Evolutionary conservation across 2,797 vertebrate species (phyloP).

Genomic region (Phrynocephalus vlangalii): DNA sequence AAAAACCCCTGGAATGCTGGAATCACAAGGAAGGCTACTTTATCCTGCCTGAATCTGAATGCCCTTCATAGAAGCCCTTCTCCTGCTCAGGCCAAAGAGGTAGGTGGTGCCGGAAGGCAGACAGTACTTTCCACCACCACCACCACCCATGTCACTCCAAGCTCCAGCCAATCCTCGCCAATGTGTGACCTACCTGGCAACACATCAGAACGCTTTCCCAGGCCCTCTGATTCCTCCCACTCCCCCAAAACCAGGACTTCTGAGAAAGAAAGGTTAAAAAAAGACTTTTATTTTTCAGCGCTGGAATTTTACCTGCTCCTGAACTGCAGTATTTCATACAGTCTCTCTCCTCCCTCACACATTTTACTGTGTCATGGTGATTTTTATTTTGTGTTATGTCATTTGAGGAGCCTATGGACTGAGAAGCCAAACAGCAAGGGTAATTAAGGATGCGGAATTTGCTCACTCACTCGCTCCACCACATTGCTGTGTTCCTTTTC

Average conservation of each 20-base stretch:
- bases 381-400: neutral
- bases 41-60: neutral
- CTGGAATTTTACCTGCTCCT: neutral
- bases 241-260: too few species aligned
- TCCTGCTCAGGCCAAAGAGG: too few species aligned
- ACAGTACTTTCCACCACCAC: too few species aligned
- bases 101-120: too few species aligned
- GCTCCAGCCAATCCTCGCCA: too few species aligned
- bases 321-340: too few species aligned
- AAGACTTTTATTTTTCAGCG: neutral
- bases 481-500: too few species aligned
- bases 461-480: too few species aligned
- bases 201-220: neutral
- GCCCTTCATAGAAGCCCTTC: neutral
- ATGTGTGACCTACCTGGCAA: too few species aligned
- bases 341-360: neutral
- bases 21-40: neutral
- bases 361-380: neutral
- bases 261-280: neutral
- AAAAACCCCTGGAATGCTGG: neutral
- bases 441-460: neutral
- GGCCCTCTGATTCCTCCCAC: neutral
- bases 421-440: neutral
- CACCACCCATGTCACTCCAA: too few species aligned
- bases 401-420: neutral